These are phyloP conservation scores for Megaustenia siamemsis DNA, from an alignment of 2,888 invertebrate genomes.

Conservation along the genomic window DNA sequence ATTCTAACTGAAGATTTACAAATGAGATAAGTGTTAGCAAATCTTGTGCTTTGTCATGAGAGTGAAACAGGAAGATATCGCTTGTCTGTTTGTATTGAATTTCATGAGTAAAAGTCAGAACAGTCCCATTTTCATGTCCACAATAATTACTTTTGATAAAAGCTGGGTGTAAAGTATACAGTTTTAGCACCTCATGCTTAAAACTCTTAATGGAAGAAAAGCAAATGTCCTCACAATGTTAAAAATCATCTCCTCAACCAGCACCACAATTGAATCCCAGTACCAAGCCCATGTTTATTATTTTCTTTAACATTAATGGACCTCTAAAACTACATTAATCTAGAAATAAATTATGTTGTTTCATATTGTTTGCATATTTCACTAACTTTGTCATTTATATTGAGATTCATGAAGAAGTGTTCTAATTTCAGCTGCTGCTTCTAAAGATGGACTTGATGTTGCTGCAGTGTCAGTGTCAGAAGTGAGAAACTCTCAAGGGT, in stretches of 20 bases:
- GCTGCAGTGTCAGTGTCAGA: conserved; percentile 59
- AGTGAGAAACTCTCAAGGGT: conserved; percentile 57
- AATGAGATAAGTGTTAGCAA: neutral
- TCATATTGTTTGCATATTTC: too few species aligned
- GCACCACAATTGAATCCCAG: too few species aligned
- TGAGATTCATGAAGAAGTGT: neutral
- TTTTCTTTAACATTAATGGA: too few species aligned
- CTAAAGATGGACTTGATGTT: conserved; percentile 58
- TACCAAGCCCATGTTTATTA: too few species aligned
- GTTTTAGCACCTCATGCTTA: too few species aligned
- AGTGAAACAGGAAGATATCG: neutral
- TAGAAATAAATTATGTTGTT: too few species aligned
- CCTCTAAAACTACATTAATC: too few species aligned
- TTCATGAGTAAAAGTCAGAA: neutral
- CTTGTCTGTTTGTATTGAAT: neutral
- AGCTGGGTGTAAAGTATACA: neutral
- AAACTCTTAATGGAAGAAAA: neutral
- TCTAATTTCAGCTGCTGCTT: conserved; percentile 60
- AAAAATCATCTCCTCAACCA: neutral
- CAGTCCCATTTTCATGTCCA: neutral
- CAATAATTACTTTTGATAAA: neutral
- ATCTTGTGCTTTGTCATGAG: neutral
- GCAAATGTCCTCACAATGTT: neutral
- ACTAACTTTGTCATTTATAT: too few species aligned
- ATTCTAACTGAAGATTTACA: neutral